A percentile compares a stretch with the other conserved stretches of the same genome.
phyloP scores from a whole-genome alignment of 2,113 vertebrate species.

The Cepphus grylle region DNA sequence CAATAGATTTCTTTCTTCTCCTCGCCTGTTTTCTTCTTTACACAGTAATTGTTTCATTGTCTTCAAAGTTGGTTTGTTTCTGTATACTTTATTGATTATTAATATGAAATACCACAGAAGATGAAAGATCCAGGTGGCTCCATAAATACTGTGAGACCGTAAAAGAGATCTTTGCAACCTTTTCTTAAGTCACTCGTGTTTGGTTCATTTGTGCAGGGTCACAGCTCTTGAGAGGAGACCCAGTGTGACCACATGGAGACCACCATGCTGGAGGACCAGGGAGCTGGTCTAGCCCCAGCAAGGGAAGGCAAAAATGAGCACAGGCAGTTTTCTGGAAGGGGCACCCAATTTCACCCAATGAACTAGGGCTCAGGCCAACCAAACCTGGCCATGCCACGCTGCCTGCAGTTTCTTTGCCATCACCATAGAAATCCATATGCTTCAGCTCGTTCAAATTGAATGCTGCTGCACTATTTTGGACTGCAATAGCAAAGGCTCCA shows the following conservation, averaged over 20 bases:
- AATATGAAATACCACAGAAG: background rate
- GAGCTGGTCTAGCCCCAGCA: background rate
- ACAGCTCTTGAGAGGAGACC: background rate
- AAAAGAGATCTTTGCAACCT: background rate
- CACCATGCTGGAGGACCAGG: accelerated
- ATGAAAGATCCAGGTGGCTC: background rate
- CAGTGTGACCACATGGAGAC: accelerated
- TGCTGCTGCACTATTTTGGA: accelerated
- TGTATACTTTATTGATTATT: background rate
- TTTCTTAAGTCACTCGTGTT: background rate
- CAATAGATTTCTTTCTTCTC: background rate
- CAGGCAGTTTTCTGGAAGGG: background rate
- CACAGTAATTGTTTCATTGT: background rate
- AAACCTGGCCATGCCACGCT: background rate
- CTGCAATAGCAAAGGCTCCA: background rate
- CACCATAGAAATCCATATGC: background rate
- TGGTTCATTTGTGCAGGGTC: background rate
- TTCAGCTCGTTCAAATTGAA: accelerated
- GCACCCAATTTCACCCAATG: accelerated
- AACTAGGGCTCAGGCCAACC: background rate
- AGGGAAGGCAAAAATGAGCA: background rate
- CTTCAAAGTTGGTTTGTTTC: background rate
- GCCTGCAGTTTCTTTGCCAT: background rate
- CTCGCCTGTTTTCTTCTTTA: background rate
- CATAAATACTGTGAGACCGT: background rate